Evolutionary conservation across 2,888 invertebrate species (phyloP).

Genomic region (Drosophila barbarae): DNA sequence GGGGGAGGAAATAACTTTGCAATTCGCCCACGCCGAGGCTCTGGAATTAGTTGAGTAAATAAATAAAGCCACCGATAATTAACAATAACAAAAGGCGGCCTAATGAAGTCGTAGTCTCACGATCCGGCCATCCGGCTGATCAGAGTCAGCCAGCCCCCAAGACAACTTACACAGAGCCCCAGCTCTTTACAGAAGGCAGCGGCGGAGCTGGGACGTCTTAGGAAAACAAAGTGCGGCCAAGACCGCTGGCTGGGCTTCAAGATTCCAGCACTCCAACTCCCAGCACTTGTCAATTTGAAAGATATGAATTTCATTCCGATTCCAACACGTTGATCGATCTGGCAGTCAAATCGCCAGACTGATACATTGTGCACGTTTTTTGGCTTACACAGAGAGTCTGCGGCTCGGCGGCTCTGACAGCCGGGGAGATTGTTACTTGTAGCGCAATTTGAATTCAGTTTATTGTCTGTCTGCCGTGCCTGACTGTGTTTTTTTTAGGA

Average conservation of each 20-base stretch:
- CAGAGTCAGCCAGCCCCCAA: slow-evolving; percentile 38
- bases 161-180: slow-evolving; percentile 31
- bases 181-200: slow-evolving; percentile 33
- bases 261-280: slow-evolving; percentile 3
- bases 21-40: slow-evolving; percentile 25
- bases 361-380: slow-evolving; percentile 78
- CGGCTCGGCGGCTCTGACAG: slow-evolving; percentile 26
- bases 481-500: slow-evolving; percentile 38
- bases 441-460: slow-evolving; percentile 71
- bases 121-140: slow-evolving; percentile 51
- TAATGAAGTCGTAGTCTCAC: slow-evolving; percentile 65
- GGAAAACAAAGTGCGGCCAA: slow-evolving; percentile 29
- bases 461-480: slow-evolving; percentile 31
- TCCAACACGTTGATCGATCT: slow-evolving; percentile 77
- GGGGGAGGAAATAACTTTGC: slow-evolving; percentile 22
- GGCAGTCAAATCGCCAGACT: slow-evolving; percentile 70
- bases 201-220: slow-evolving; percentile 12
- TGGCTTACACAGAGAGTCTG: slow-evolving; percentile 56
- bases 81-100: slow-evolving; percentile 71
- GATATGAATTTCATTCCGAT: slow-evolving; percentile 76
- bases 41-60: slow-evolving; percentile 71
- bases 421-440: slow-evolving; percentile 58
- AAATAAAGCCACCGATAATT: slow-evolving; percentile 65
- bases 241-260: slow-evolving; percentile 60
- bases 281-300: slow-evolving; percentile 77